Base-by-base conservation (phyloP, 1,140 invertebrate genomes). In the Drosophila obscura region DNA sequence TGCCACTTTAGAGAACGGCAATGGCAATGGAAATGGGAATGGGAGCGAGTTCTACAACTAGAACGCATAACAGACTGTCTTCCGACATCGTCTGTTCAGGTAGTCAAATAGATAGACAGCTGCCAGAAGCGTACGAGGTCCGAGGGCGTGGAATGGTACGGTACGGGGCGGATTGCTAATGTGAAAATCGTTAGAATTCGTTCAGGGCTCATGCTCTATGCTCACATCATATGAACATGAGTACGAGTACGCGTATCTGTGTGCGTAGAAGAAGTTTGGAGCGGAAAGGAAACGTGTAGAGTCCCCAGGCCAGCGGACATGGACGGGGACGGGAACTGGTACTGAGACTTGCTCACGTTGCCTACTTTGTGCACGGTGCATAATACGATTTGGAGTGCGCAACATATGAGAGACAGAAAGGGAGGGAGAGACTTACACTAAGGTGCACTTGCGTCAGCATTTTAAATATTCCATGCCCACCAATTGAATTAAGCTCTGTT, bases 141-240 rank as follows among this genome's bases (percentile, higher is more conserved):
- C 16, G 39, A 22, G 53, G 57, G 51, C 24, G 58, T 16, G 57
- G 51, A 15, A 53, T 16, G 31, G 53, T 26, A 49, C n/a, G 26
- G 53, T 26, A 7, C 1, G 9, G 58, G 9, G 16, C 28, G 26
- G 46, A 31, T 43, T 65, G 66, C 83, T 88, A 88, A 88, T 88
- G 83, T 88, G 73, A 79, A 88, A 88, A 88, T 88, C 83, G 83
- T 88, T 88, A 83, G 62, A 74, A 61, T 74, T 85, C 67, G 67
- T 58, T 85, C 81, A 69, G 35, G 35, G 35, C 35, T 39, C 46
- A 31, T 28, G 64, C 58, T 57, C 31, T 41, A 41, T 39, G 43
- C 56, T 43, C 63, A 53, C 44, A 66, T 73, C 68, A 73, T 57
- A 45, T 48, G 51, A 9, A 55, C n/a, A 22, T 53, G 31, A 56